Evolutionary conservation across 2,113 vertebrate species (phyloP).

Genomic region (Falcunculus frontatus): DNA sequence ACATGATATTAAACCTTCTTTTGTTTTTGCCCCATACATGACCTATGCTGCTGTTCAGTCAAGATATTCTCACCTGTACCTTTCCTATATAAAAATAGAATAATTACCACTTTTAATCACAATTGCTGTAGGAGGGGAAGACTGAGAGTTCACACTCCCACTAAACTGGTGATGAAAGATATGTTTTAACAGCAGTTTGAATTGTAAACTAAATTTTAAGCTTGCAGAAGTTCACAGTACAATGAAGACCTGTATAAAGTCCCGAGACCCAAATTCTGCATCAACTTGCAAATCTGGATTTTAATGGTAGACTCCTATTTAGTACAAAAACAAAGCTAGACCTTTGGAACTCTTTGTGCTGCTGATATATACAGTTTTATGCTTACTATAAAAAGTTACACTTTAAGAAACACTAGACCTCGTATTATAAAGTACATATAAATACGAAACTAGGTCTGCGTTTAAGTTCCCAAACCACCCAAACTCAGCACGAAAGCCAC

Average conservation of each 20-base stretch:
- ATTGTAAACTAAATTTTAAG: not conserved
- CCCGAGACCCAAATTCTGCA: not conserved
- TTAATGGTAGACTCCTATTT: not conserved
- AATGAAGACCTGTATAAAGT: not conserved
- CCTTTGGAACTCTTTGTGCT: not conserved
- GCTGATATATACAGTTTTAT: not conserved
- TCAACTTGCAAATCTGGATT: not conserved
- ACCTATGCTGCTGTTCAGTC: not conserved
- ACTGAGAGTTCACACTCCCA: not conserved
- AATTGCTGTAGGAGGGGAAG: not conserved
- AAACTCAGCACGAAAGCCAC: not conserved
- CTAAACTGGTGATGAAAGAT: not conserved
- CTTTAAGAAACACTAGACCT: not conserved
- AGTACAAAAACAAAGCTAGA: not conserved
- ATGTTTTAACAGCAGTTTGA: not conserved
- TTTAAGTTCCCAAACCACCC: not conserved
- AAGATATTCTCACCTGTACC: not conserved
- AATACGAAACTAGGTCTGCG: not conserved
- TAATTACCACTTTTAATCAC: not conserved
- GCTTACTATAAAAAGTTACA: not conserved
- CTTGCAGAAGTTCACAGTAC: not conserved
- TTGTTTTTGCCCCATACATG: not conserved
- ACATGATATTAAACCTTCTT: not conserved
- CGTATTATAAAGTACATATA: not conserved
- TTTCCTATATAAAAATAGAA: not conserved